Evolutionary conservation across 2,888 invertebrate species (phyloP).

Genomic region (Nephrotoma appendiculata): DNA sequence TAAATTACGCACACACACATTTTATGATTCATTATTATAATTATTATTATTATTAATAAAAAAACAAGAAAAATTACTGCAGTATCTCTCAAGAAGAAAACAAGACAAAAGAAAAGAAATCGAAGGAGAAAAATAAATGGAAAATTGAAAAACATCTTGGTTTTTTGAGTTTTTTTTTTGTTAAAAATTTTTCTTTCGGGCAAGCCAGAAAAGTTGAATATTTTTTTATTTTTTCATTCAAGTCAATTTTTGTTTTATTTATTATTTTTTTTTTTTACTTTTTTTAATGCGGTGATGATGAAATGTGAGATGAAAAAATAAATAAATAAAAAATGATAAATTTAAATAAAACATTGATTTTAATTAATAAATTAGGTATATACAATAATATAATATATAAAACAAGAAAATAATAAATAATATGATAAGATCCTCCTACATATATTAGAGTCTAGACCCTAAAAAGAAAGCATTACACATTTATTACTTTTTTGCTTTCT

Average conservation of each 20-base stretch:
- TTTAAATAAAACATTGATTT: neutral
- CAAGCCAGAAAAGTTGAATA: neutral
- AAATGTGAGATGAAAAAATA: neutral
- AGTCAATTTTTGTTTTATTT: neutral
- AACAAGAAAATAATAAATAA: neutral
- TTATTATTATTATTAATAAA: neutral
- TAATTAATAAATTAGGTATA: neutral
- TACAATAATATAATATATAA: neutral
- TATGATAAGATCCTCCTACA: neutral
- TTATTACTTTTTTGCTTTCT: neutral
- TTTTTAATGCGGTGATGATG: neutral
- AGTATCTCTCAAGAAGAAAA: neutral
- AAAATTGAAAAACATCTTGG: neutral
- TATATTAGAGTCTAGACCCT: neutral
- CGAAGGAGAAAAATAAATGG: neutral
- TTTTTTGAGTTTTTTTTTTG: slow-evolving; percentile 1
- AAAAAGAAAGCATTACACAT: neutral
- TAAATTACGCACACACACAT: slow-evolving; percentile 5
- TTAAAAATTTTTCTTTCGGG: neutral
- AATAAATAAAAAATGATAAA: neutral
- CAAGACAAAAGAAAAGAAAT: neutral
- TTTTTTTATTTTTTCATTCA: neutral
- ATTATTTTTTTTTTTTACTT: neutral
- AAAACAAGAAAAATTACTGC: neutral
- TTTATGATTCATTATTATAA: slow-evolving; percentile 2